phyloP scores from a whole-genome alignment of 92 coral and sea anemone genomes.

The Zoanthus gigantus region DNA sequence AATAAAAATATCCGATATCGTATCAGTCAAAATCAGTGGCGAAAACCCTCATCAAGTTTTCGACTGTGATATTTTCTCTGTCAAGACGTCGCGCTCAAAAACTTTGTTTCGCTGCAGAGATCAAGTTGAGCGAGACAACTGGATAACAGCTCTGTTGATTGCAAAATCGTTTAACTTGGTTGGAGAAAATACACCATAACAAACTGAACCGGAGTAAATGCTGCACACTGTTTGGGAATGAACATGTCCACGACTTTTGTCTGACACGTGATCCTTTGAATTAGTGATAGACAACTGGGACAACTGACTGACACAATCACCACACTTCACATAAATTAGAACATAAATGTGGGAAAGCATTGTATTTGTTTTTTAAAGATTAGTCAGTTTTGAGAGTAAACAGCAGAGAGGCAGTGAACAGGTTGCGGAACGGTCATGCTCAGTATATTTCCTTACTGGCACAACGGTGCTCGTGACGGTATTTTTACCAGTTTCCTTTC shows the following conservation, averaged over 20 bases:
- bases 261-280: not conserved
- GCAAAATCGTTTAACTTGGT: constrained; percentile 12
- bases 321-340: not conserved
- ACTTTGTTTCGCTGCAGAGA: constrained; percentile 22
- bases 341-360: too few relatives aligned
- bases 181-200: not conserved
- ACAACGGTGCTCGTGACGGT: too few relatives aligned
- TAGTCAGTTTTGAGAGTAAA: too few relatives aligned
- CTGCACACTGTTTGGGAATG: not conserved
- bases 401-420: too few relatives aligned
- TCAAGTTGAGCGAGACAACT: constrained; percentile 22
- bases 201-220: not conserved
- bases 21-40: constrained; percentile 16
- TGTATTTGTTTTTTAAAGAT: too few relatives aligned
- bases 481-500: too few relatives aligned
- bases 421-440: too few relatives aligned
- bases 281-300: not conserved
- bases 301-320: not conserved
- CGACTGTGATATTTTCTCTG: constrained; percentile 10
- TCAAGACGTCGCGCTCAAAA: constrained; percentile 26
- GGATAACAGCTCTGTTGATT: constrained; percentile 26
- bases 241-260: not conserved
- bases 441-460: too few relatives aligned
- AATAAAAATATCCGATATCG: constrained; percentile 18
- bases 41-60: constrained; percentile 18